Percentiles rank a stretch among this genome's conserved stretches.
phyloP scores from a whole-genome alignment of 2,888 invertebrate species.

The Pyrrhia umbra region DNA sequence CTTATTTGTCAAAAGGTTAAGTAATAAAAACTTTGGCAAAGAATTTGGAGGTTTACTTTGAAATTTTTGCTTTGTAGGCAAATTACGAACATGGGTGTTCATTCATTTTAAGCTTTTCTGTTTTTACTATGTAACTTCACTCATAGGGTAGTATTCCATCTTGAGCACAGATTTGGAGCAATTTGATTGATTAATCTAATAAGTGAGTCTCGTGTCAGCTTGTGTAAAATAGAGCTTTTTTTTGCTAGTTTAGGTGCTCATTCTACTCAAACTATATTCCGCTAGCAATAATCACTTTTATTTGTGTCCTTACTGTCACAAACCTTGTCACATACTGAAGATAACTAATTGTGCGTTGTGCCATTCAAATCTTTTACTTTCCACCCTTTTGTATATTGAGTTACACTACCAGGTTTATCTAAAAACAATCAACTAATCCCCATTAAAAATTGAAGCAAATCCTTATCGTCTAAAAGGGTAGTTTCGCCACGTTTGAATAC shows the following conservation, averaged over 20 bases:
- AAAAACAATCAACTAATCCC: slow-evolving; percentile 20
- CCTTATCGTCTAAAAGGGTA: slow-evolving; percentile 44
- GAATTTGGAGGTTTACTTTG: slow-evolving; percentile 27
- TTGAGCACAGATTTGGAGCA: neutral
- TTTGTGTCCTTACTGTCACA: too few species aligned
- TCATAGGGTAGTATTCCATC: neutral
- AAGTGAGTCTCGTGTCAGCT: too few species aligned
- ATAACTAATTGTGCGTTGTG: too few species aligned
- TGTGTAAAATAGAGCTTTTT: too few species aligned
- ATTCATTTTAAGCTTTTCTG: slow-evolving; percentile 1
- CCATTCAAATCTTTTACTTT: neutral
- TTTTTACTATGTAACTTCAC: neutral
- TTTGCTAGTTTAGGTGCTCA: too few species aligned
- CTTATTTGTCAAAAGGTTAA: slow-evolving; percentile 32
- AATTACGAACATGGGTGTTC: slow-evolving; percentile 31
- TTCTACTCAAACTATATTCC: too few species aligned
- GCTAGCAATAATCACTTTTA: too few species aligned
- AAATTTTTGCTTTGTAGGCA: slow-evolving; percentile 11
- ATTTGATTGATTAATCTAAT: too few species aligned
- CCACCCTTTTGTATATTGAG: neutral
- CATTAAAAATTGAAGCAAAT: slow-evolving; percentile 41
- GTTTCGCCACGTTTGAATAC: slow-evolving; percentile 35
- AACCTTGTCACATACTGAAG: slow-evolving; percentile 23
- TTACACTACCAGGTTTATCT: slow-evolving; percentile 19
- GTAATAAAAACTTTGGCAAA: slow-evolving; percentile 36